Conservation (phyloP, 2,797 vertebrate species). For the Siniperca obscura region DNA sequence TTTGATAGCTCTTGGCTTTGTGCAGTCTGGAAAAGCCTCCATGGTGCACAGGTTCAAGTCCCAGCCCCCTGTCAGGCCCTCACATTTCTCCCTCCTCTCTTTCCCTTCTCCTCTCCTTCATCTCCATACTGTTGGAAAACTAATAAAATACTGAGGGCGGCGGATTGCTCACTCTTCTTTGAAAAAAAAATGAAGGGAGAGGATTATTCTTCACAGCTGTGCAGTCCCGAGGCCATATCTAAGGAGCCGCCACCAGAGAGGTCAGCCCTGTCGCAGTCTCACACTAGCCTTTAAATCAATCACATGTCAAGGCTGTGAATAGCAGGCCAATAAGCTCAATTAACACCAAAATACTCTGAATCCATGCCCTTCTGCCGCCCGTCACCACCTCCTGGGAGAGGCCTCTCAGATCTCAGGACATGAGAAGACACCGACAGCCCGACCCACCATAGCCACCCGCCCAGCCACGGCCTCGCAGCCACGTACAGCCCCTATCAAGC, state of each 20-base stretch:
- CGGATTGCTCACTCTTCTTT: slow-evolving; percentile 61
- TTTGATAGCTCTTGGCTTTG: slow-evolving; percentile 16
- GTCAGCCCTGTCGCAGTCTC: slow-evolving; percentile 61
- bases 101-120: slow-evolving; percentile 39
- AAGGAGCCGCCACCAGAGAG: slow-evolving; percentile 72
- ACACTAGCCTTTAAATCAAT: slow-evolving; percentile 81
- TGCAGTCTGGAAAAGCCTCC: slow-evolving; percentile 37
- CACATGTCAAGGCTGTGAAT: slow-evolving; percentile 81
- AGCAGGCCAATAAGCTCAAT: slow-evolving; percentile 85
- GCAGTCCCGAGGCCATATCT: slow-evolving; percentile 71
- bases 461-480: slow-evolving; percentile 46
- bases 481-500: slow-evolving; percentile 68
- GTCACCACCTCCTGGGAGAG: slow-evolving; percentile 80
- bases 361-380: slow-evolving; percentile 79
- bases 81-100: slow-evolving; percentile 53
- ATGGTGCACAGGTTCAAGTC: slow-evolving; percentile 52
- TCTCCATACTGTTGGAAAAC: slow-evolving; percentile 63
- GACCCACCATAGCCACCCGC: slow-evolving; percentile 32
- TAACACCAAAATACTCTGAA: slow-evolving; percentile 84
- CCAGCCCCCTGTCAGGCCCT: slow-evolving; percentile 35
- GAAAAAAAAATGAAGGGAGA: slow-evolving; percentile 52
- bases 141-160: slow-evolving; percentile 71
- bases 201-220: slow-evolving; percentile 78
- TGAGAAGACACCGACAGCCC: slow-evolving; percentile 73
- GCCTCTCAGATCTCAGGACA: slow-evolving; percentile 78